Conservation (phyloP, 1,140 invertebrate genomes). For the Calliphora vicina region DNA sequence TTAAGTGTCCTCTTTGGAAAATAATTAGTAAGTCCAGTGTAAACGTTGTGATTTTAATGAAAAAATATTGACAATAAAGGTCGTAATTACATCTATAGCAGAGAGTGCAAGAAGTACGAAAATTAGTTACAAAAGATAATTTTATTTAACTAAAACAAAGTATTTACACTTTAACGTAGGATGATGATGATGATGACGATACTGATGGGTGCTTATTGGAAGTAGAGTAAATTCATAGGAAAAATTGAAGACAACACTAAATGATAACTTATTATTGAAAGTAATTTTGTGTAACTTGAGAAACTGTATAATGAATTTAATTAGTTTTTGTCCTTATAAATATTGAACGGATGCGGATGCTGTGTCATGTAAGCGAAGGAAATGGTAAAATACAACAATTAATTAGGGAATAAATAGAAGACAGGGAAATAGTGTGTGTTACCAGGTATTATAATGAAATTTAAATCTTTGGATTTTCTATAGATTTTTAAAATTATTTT, state of each 20-base stretch:
- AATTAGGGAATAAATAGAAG: too few relatives aligned
- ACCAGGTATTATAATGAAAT: too few relatives aligned
- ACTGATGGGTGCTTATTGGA: too few relatives aligned
- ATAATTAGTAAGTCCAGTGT: slow-evolving; percentile 1
- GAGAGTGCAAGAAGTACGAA: background rate
- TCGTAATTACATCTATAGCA: background rate
- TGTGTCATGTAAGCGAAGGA: too few relatives aligned
- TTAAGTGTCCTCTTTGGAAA: slow-evolving; percentile 9
- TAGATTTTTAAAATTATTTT: too few relatives aligned
- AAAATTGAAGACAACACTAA: background rate
- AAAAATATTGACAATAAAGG: background rate
- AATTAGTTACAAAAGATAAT: background rate
- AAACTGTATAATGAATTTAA: background rate
- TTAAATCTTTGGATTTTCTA: too few relatives aligned
- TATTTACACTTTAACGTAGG: background rate
- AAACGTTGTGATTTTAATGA: slow-evolving; percentile 10
- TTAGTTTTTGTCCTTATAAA: background rate
- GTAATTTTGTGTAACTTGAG: background rate
- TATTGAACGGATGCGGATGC: too few relatives aligned
- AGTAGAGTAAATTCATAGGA: background rate
- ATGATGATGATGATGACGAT: background rate
- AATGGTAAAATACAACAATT: too few relatives aligned
- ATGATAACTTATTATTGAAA: background rate
- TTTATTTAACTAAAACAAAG: background rate
- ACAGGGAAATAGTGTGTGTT: too few relatives aligned